These are phyloP conservation scores for Geococcyx californianus DNA, from an alignment of 2,113 vertebrate species.

Conservation along the genomic window DNA sequence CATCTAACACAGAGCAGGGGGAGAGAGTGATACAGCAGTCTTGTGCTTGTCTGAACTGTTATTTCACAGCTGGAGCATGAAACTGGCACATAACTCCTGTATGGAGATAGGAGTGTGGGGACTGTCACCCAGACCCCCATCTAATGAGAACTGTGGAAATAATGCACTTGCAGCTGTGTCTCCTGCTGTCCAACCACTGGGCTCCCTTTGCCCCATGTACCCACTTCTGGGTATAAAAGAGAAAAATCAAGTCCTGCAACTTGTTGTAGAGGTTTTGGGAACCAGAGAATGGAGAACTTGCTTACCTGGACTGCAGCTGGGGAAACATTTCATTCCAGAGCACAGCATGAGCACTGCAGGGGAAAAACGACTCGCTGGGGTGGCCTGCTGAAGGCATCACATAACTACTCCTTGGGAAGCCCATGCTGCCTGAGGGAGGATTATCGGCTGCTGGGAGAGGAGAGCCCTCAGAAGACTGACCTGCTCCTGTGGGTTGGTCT, in stretches of 20 bases:
- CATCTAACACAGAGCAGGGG: not conserved
- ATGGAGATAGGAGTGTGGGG: not conserved
- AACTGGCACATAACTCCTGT: not conserved
- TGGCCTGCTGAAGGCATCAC: not conserved
- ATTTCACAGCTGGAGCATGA: not conserved
- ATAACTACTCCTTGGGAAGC: not conserved
- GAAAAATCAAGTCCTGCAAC: not conserved
- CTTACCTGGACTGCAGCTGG: not conserved
- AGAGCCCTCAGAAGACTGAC: not conserved
- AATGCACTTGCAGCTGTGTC: not conserved
- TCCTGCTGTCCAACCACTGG: not conserved
- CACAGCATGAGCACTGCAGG: not conserved
- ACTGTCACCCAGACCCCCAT: not conserved
- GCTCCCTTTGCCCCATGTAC: not conserved
- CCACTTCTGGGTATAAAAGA: not conserved
- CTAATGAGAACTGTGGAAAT: not conserved
- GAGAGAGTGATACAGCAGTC: not conserved
- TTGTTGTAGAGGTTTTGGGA: not conserved
- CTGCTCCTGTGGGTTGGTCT: not conserved
- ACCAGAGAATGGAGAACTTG: not conserved
- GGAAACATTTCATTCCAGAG: not conserved
- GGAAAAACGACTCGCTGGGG: not conserved
- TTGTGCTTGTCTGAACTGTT: not conserved
- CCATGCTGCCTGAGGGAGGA: fast-evolving
- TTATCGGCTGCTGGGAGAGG: not conserved